Evolutionary conservation across 1,140 invertebrate species (phyloP).

Genomic region (Hyposmocoma kahamanoa): DNA sequence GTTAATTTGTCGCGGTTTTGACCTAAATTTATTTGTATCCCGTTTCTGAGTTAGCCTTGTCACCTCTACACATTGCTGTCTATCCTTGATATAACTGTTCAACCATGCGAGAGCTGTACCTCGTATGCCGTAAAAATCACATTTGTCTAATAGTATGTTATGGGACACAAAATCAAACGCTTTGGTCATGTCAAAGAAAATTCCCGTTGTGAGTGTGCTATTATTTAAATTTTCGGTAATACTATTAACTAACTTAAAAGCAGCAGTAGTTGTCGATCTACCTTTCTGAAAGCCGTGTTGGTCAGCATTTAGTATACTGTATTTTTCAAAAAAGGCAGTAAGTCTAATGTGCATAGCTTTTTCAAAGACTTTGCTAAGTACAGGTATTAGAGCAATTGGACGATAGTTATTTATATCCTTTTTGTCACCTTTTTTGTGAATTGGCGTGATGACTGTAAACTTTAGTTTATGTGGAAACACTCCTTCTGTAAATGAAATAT

Average conservation of each 20-base stretch:
- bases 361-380: neutral
- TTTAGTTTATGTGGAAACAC: neutral
- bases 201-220: neutral
- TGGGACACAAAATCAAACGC: neutral
- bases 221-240: neutral
- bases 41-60: neutral
- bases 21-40: neutral
- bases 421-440: neutral
- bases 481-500: neutral
- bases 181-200: conserved; percentile 1
- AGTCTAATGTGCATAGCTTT: neutral
- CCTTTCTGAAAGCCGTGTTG: conserved; percentile 1
- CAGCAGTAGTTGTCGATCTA: neutral
- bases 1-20: neutral
- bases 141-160: conserved; percentile 1
- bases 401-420: neutral
- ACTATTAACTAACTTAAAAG: neutral
- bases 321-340: neutral
- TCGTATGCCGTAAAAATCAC: conserved; percentile 1
- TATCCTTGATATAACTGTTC: conserved; percentile 2
- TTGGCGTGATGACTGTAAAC: too few species aligned
- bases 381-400: neutral
- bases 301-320: neutral
- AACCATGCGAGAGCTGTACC: conserved; percentile 5
- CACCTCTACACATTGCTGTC: conserved; percentile 5